Base-by-base conservation (phyloP, 92 coral and sea anemone genomes). In the Galaxea fascicularis region DNA sequence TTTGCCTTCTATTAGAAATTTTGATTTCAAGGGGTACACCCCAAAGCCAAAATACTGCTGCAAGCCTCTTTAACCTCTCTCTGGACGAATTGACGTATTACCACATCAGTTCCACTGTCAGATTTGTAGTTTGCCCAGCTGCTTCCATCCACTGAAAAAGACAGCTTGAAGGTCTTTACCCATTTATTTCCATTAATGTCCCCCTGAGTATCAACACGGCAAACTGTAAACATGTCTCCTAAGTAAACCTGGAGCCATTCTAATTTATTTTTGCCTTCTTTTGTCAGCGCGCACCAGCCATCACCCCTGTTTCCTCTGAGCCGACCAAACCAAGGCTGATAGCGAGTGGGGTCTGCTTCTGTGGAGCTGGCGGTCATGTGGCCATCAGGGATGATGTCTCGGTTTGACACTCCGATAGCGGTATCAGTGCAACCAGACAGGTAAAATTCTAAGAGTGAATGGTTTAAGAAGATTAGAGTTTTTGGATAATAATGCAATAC, bases 141-240 rank as follows among this genome's bases (percentile, higher is more conserved):
- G 4, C 18, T 46, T 41, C 29, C 75, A 39, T 71, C 75, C 4
- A 18, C 20, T 22, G 77, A 72, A 8, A 46, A 72, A 14, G 39
- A 51, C 77, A 72, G 77, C 9, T 72, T 47, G 49, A 72, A 72
- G 21, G 57, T 60, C 22, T 22, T 72, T 12, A 25, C 39, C 57
- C 39, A 72, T 25, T 39, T n/a, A 47, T 71, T 71, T 13, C 77
- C 41, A 46, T 15, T 5, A 4, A 15, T 13, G 44, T 51, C 77
- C 26, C 77, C 77, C 59, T 72, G 77, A 20, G 77, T 72, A 72
- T 47, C 77, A 72, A 72, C 62, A 20, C 39, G 12, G 27, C 77
- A 47, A 3, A 72, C 60, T 0, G 57, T 46, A 72, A 47, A 49
- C 77, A 22, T 17, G 0, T 26, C 59, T 22, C 77, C 77, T 47